phyloP scores from a whole-genome alignment of 2,797 vertebrate genomes.

The Phoxinus dragarum region DNA sequence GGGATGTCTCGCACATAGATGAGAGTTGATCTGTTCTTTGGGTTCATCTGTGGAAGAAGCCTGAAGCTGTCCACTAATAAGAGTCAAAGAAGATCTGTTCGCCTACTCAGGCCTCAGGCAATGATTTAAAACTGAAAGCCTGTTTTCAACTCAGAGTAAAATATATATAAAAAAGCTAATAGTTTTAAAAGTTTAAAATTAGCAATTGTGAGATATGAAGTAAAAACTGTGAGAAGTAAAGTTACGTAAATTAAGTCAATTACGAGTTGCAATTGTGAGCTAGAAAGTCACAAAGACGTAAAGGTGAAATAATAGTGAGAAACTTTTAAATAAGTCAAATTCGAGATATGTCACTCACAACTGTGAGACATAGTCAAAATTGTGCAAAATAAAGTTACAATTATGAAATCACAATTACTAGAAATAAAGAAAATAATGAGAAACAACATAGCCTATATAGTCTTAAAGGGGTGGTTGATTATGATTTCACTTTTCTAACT shows the following conservation, averaged over 20 bases:
- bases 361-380: background rate
- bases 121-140: slow-evolving; percentile 1
- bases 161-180: background rate
- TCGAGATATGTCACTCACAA: too few relatives aligned
- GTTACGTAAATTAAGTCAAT: background rate
- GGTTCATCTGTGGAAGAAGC: slow-evolving; percentile 4
- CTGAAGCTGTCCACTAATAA: slow-evolving; percentile 13
- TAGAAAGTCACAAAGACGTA: background rate
- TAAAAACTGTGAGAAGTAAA: background rate
- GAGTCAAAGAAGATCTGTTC: slow-evolving; percentile 3
- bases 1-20: background rate
- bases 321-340: background rate
- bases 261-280: background rate
- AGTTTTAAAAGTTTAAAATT: background rate
- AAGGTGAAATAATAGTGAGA: background rate
- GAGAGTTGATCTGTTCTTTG: slow-evolving; percentile 4
- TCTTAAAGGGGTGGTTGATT: background rate
- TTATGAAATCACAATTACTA: background rate
- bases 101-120: background rate
- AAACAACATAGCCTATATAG: background rate
- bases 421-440: background rate
- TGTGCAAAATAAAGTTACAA: background rate
- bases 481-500: too few relatives aligned
- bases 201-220: background rate
- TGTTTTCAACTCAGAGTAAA: background rate